Percentiles rank a stretch among this genome's conserved stretches.
phyloP scores from a whole-genome alignment of 2,888 invertebrate genomes.

The Drosophila villosipedis region DNA sequence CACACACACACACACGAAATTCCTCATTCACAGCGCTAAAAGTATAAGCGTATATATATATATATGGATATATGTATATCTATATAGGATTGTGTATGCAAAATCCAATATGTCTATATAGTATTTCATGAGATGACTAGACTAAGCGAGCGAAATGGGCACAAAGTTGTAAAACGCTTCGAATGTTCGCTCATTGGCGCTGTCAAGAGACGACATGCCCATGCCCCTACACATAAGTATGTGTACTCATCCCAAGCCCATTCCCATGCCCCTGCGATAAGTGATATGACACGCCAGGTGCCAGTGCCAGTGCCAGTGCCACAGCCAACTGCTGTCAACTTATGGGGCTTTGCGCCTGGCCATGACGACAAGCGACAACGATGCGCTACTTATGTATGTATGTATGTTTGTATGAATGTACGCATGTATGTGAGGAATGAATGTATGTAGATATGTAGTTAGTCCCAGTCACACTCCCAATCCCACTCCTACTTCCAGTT shows the following conservation, averaged over 20 bases:
- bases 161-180: constrained; percentile 85
- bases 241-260: not conserved
- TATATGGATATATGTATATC: constrained; percentile 12
- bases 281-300: constrained; percentile 85
- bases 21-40: constrained; percentile 22
- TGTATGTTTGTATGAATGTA: constrained; percentile 32
- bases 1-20: constrained; percentile 12
- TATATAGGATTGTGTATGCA: constrained; percentile 42
- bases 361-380: constrained; percentile 69
- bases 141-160: constrained; percentile 75
- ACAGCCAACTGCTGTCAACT: constrained; percentile 68
- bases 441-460: constrained; percentile 40
- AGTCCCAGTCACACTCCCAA: constrained; percentile 31
- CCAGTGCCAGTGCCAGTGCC: constrained; percentile 69
- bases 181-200: constrained; percentile 84
- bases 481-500: not conserved
- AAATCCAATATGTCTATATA: constrained; percentile 80
- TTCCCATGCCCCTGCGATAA: constrained; percentile 47
- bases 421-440: not conserved
- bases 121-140: constrained; percentile 71
- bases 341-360: constrained; percentile 74
- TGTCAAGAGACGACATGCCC: constrained; percentile 79
- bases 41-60: constrained; percentile 36
- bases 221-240: constrained; percentile 52
- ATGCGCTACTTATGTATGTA: constrained; percentile 70